Base-by-base conservation (phyloP, 2,888 invertebrate genomes). In the Rambutsinella grinnellia region DNA sequence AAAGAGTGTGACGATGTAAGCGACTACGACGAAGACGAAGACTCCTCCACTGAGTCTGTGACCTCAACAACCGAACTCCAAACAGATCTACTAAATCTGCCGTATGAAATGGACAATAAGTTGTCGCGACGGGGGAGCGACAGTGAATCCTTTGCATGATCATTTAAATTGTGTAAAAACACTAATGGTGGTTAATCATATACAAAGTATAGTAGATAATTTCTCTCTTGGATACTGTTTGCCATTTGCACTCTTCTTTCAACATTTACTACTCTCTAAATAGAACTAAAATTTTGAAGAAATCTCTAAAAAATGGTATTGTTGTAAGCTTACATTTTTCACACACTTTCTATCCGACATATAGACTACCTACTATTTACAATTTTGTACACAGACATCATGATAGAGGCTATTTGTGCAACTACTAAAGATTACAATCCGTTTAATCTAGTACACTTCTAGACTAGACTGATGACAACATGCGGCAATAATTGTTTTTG, bases 1-100 rank as follows among this genome's bases (percentile, higher is more conserved):
- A 95, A 96, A 82, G 96, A 93, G 0, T 94, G 94, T 84, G 82
- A 81, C 71, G 84, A 82, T 72, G 79, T 79, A 60, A 82, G 80
- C 57, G 82, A 82, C 27, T 83, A 84, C 57, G 83, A 83, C 47
- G 84, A 84, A 61, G 82, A 81, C 28, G 82, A 83, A 51, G 84
- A 84, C 66, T 82, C 82, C 23, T 82, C 82, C 15, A 83, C 83
- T 27, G 83, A 83, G 65, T 82, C 82, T 24, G 81, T 83, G 36
- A 72, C 79, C 28, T 83, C 83, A 8, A 82, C 82, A 36, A 81
- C 79, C 8, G 83, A 76, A 63, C 76, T 76, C 21, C 62, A 49
- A 23, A 69, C 65, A 54, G 76, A 76, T 58, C 58, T 69, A 28
- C 47, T 60, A 1, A 74, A 60, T 47, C 62, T 76, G 8, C 78